Evolutionary conservation across 2,888 invertebrate genomes (phyloP).

Genomic region (Tortrix viridana): DNA sequence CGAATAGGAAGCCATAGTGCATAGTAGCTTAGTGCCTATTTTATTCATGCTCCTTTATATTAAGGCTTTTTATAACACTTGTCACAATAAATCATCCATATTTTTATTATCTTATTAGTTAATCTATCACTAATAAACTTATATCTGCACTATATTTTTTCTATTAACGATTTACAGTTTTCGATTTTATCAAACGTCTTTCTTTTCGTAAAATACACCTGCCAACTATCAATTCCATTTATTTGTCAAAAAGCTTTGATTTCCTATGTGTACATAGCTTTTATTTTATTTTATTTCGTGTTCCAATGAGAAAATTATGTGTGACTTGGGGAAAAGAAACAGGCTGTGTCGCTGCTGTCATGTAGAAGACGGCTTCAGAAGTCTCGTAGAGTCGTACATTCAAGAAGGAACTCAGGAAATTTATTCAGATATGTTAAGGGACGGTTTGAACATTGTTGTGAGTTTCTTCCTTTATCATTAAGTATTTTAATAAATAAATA

Average conservation of each 20-base stretch:
- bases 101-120: too few relatives aligned
- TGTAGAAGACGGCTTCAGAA: slow-evolving; percentile 59
- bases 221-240: not conserved
- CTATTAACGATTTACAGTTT: too few relatives aligned
- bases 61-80: too few relatives aligned
- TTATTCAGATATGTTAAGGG: slow-evolving; percentile 56
- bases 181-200: too few relatives aligned
- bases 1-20: too few relatives aligned
- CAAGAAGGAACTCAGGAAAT: slow-evolving; percentile 53
- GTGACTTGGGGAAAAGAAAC: slow-evolving; percentile 50
- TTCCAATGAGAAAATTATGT: slow-evolving; percentile 48
- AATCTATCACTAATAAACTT: too few relatives aligned
- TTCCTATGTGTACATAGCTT: slow-evolving; percentile 1
- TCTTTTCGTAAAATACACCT: not conserved
- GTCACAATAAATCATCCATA: too few relatives aligned
- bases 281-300: not conserved
- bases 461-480: slow-evolving; percentile 44
- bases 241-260: not conserved
- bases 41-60: too few relatives aligned
- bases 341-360: slow-evolving; percentile 73
- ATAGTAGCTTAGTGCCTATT: too few relatives aligned
- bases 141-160: too few relatives aligned
- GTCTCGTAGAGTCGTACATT: slow-evolving; percentile 48
- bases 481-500: too few relatives aligned
- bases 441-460: slow-evolving; percentile 62